Evolutionary conservation across 2,888 invertebrate genomes (phyloP).

Genomic region (Cantharis nigra): DNA sequence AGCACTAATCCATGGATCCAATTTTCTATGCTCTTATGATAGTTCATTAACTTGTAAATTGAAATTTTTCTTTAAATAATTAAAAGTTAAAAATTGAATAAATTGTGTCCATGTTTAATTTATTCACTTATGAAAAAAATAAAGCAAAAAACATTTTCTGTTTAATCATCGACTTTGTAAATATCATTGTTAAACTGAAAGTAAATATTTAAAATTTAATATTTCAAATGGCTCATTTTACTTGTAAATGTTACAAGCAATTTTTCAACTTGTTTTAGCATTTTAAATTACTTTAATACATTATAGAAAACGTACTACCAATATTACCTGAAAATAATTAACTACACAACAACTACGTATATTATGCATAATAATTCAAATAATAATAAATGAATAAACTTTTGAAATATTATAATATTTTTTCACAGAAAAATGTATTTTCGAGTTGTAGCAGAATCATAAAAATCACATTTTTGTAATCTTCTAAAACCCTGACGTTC

Average conservation of each 20-base stretch:
- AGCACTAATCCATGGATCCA: no score
- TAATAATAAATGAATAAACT: no score
- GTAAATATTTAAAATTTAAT: neutral
- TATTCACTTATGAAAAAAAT: neutral
- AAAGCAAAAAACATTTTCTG: neutral
- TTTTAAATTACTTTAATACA: neutral
- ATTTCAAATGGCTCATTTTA: neutral
- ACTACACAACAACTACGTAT: no score
- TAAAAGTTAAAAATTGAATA: no score
- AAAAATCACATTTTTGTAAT: neutral
- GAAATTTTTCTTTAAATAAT: no score
- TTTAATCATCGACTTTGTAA: neutral
- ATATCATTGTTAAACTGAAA: neutral
- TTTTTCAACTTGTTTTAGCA: neutral
- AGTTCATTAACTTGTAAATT: no score
- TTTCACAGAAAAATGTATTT: neutral
- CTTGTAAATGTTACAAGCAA: neutral
- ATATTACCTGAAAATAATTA: no score
- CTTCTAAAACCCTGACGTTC: neutral
- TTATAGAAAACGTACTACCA: neutral
- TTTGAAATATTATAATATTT: no score
- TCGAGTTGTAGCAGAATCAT: neutral
- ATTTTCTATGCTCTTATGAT: no score
- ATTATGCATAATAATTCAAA: no score
- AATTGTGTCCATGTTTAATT: neutral